Conservation (phyloP, 2,888 invertebrate genomes). For the Seira ritae region DNA sequence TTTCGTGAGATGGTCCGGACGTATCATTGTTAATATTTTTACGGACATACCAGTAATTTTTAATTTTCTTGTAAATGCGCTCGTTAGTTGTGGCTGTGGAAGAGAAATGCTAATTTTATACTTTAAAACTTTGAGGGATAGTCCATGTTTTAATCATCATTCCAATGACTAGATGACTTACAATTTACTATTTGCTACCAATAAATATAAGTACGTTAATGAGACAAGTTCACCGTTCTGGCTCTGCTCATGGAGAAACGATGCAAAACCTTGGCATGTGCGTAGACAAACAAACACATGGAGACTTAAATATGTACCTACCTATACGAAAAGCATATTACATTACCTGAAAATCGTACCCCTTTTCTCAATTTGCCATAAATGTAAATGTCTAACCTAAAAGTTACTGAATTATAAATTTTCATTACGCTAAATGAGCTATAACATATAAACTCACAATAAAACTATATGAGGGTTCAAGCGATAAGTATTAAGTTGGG, state of each 20-base stretch:
- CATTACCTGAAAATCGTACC: no score
- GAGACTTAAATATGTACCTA: background rate
- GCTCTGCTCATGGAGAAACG: no score
- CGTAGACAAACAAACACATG: background rate
- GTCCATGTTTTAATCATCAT: conserved; percentile 43
- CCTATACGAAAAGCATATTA: no score
- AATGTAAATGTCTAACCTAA: no score
- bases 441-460: no score
- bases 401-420: no score
- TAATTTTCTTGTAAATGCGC: background rate
- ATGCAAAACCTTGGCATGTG: background rate
- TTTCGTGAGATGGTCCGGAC: no score
- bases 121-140: conserved; percentile 45
- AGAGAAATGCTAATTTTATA: background rate
- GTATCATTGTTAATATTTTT: background rate
- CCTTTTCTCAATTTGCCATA: no score
- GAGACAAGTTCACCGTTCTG: no score
- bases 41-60: background rate
- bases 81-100: conserved; percentile 20
- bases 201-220: background rate
- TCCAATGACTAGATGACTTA: conserved; percentile 51
- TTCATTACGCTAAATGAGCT: no score
- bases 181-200: background rate
- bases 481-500: no score
- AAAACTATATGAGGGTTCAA: no score